A percentile compares a stretch with the other conserved stretches of the same genome.
Conservation (phyloP, 2,113 vertebrate species). For the Cathartes aura region DNA sequence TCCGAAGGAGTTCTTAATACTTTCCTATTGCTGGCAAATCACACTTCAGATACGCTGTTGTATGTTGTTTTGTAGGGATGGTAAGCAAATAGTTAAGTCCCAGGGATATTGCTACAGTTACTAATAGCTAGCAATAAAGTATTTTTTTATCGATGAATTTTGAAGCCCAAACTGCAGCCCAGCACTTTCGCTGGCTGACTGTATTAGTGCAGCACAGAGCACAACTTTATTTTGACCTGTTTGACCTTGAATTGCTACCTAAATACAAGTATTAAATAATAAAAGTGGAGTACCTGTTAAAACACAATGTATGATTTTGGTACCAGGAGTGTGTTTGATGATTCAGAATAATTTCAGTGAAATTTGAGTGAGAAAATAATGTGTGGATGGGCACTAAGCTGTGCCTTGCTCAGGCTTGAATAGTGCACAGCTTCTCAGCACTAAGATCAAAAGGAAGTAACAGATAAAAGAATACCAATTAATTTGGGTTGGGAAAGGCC, state of each 20-base stretch:
- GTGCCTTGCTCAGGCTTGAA: background rate
- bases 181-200: background rate
- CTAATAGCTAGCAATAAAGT: background rate
- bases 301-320: background rate
- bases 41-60: background rate
- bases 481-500: background rate
- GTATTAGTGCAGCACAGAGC: background rate
- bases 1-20: background rate
- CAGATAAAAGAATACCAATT: background rate
- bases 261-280: background rate
- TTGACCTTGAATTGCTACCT: background rate
- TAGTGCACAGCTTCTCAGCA: background rate
- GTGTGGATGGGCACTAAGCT: background rate
- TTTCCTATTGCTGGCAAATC: background rate
- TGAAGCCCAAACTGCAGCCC: background rate
- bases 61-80: background rate
- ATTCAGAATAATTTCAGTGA: background rate
- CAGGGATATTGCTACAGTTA: background rate
- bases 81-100: background rate
- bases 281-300: background rate
- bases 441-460: background rate
- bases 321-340: background rate
- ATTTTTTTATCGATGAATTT: background rate
- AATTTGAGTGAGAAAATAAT: background rate
- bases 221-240: background rate